A percentile compares a stretch with the other conserved stretches of the same genome.
phyloP scores from a whole-genome alignment of 2,888 invertebrate species.

The Lithophane ornitopus region DNA sequence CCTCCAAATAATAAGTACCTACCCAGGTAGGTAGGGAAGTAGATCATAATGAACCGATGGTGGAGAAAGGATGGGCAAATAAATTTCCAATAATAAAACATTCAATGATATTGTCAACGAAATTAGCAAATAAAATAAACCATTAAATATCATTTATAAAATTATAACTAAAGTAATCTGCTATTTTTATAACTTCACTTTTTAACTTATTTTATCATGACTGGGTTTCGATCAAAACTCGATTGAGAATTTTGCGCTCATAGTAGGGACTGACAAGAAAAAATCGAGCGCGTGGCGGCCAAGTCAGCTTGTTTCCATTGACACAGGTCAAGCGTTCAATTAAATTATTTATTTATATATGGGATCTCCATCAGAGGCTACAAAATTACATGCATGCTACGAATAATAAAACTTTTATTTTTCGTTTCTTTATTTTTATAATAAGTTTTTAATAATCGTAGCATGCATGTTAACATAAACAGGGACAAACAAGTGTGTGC shows the following conservation, averaged over 20 bases:
- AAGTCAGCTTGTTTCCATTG: slow-evolving; percentile 30
- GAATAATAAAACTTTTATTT: no score
- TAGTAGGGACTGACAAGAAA: slow-evolving; percentile 22
- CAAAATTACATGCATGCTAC: no score
- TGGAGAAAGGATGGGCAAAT: not conserved
- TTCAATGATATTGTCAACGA: not conserved
- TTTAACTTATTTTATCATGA: no score
- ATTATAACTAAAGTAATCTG: not conserved
- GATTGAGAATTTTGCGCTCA: slow-evolving; percentile 6
- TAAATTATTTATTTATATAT: not conserved
- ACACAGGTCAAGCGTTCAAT: not conserved
- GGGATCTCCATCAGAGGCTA: no score
- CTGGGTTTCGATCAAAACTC: not conserved
- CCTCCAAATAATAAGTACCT: not conserved
- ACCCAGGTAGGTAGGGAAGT: no score
- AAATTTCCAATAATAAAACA: not conserved
- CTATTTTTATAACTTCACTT: no score
- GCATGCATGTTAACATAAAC: no score
- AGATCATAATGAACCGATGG: not conserved
- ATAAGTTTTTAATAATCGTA: no score
- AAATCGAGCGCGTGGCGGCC: not conserved
- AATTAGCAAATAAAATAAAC: not conserved
- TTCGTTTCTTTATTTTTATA: no score
- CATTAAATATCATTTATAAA: not conserved
- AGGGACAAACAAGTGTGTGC: no score